A percentile compares a stretch with the other conserved stretches of the same genome.
These are phyloP conservation scores for Setophaga coronata DNA, from an alignment of 2,113 vertebrate species.

Conservation along the genomic window DNA sequence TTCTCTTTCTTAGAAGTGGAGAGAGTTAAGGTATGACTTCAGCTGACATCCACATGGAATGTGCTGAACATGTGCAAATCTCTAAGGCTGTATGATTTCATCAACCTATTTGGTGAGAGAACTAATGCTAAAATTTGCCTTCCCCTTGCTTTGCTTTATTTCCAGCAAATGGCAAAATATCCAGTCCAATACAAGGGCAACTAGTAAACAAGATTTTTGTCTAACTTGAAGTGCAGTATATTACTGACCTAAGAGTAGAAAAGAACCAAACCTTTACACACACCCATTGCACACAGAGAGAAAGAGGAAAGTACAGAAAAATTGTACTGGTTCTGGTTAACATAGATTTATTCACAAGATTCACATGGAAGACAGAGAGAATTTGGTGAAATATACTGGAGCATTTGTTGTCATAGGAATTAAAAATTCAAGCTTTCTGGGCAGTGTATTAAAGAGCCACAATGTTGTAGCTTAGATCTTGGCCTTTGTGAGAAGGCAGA, in stretches of 20 bases:
- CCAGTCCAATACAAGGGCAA: neutral
- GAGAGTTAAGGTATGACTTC: neutral
- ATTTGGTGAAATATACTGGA: neutral
- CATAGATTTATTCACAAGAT: neutral
- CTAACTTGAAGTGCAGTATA: neutral
- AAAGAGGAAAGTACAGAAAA: neutral
- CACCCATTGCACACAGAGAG: fast-evolving
- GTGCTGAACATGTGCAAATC: neutral
- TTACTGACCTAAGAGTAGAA: neutral
- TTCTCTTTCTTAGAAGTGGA: neutral
- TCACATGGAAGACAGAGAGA: neutral
- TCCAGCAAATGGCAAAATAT: neutral
- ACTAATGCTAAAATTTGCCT: neutral
- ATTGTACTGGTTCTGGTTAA: neutral
- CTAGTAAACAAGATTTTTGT: neutral
- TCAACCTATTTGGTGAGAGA: neutral
- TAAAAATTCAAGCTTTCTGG: neutral
- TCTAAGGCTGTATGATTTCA: neutral
- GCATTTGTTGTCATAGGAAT: neutral
- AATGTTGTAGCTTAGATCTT: neutral
- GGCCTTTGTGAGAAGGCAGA: neutral
- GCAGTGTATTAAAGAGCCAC: neutral
- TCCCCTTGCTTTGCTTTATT: neutral
- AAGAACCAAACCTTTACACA: neutral
- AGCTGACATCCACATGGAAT: neutral